Evolutionary conservation across 2,888 invertebrate genomes (phyloP).

Genomic region (Trilocha varians): DNA sequence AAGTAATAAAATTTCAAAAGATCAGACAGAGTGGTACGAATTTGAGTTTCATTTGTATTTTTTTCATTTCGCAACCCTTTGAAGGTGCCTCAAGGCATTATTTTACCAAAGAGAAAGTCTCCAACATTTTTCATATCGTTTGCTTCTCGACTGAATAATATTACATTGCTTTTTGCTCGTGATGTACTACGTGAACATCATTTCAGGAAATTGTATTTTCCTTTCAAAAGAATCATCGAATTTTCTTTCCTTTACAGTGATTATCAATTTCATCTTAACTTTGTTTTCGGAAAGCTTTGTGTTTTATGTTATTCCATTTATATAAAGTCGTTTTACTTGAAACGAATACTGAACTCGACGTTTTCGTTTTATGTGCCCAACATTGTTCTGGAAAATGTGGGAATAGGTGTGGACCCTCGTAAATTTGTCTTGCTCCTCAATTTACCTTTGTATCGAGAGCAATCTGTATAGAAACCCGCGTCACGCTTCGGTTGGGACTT

Average conservation of each 20-base stretch:
- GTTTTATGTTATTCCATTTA: constrained; percentile 16
- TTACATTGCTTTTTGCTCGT: constrained; percentile 35
- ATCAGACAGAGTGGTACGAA: constrained; percentile 5
- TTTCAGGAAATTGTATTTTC: constrained; percentile 33
- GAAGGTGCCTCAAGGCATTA: constrained; percentile 14
- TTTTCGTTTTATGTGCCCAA: constrained; percentile 25
- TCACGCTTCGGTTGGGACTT: constrained; percentile 37
- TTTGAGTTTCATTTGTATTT: constrained; percentile 14
- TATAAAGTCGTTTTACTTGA: constrained; percentile 21
- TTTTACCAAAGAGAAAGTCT: constrained; percentile 22
- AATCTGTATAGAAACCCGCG: constrained; percentile 32
- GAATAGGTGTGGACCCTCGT: constrained; percentile 32
- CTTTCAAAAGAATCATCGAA: constrained; percentile 25
- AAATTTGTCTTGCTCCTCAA: constrained; percentile 43
- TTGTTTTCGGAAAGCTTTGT: constrained; percentile 5
- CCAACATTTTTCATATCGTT: constrained; percentile 35
- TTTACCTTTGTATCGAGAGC: constrained; percentile 37
- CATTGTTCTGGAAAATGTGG: constrained; percentile 28
- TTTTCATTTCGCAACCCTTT: constrained; percentile 17
- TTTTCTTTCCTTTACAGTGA: constrained; percentile 18
- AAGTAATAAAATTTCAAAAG: background rate
- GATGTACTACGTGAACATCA: constrained; percentile 19
- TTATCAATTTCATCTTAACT: constrained; percentile 17
- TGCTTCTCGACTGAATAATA: constrained; percentile 41
- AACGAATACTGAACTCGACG: constrained; percentile 25